These are phyloP conservation scores for Idaea dimidiata DNA, from an alignment of 2,888 invertebrate species.

Conservation along the genomic window DNA sequence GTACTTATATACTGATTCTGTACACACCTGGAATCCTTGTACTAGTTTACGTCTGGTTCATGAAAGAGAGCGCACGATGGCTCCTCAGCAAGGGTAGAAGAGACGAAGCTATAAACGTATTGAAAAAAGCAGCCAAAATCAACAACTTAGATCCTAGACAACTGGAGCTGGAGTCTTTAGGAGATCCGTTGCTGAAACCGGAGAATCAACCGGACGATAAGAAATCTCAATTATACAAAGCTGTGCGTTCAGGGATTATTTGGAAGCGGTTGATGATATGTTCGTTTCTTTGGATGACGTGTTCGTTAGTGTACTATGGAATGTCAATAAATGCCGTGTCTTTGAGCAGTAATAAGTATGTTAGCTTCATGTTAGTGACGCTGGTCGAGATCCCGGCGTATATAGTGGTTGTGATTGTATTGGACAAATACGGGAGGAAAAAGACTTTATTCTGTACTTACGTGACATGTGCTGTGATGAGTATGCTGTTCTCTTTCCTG, in stretches of 20 bases:
- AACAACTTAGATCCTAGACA: conserved; percentile 80
- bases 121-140: conserved; percentile 83
- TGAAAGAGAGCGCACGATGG: conserved; percentile 91
- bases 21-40: conserved; percentile 86
- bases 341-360: conserved; percentile 86
- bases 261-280: conserved; percentile 83
- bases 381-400: conserved; percentile 88
- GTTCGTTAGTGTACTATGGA: conserved; percentile 90
- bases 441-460: conserved; percentile 82
- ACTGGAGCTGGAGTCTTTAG: conserved; percentile 68
- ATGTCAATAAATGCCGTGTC: conserved; percentile 88
- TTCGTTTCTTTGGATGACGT: conserved; percentile 89
- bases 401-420: conserved; percentile 82
- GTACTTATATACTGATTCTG: conserved; percentile 83
- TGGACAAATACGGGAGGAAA: conserved; percentile 85
- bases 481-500: conserved; percentile 82
- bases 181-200: conserved; percentile 60
- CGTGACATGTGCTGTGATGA: conserved; percentile 81
- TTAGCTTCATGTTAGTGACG: conserved; percentile 86
- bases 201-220: conserved; percentile 58
- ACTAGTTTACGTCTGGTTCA: conserved; percentile 85
- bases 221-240: conserved; percentile 68
- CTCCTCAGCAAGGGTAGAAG: conserved; percentile 85
- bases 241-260: conserved; percentile 79
- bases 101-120: conserved; percentile 83